These are phyloP conservation scores for Chrysocyon brachyurus DNA, from an alignment of 2,797 vertebrate species.

Conservation along the genomic window DNA sequence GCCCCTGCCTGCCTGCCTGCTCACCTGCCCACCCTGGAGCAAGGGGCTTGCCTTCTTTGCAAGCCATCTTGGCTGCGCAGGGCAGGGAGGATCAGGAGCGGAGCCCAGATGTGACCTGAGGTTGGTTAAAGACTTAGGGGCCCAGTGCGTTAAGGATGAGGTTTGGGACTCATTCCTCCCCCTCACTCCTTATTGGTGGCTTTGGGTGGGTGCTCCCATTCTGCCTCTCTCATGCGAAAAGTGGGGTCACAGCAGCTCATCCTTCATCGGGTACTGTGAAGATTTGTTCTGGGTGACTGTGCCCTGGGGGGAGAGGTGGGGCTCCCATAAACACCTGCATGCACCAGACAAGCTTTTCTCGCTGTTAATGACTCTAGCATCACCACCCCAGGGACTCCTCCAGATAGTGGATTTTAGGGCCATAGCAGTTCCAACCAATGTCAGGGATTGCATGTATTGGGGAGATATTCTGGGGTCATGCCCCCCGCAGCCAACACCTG, in stretches of 20 bases:
- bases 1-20: not conserved
- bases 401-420: not conserved
- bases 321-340: not conserved
- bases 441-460: not conserved
- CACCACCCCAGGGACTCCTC: not conserved
- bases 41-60: not conserved
- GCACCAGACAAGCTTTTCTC: not conserved
- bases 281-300: not conserved
- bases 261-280: not conserved
- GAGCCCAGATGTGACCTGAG: not conserved
- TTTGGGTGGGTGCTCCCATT: not conserved
- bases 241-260: accelerated
- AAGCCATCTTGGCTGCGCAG: not conserved
- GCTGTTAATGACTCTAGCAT: not conserved
- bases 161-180: not conserved
- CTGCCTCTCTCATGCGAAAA: not conserved
- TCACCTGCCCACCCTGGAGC: accelerated
- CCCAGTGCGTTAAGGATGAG: not conserved
- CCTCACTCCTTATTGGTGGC: not conserved
- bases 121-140: not conserved
- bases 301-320: not conserved
- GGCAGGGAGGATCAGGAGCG: not conserved
- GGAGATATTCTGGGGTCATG: accelerated
- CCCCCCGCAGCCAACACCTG: not conserved
- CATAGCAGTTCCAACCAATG: not conserved